These are phyloP conservation scores for Cacatua alba DNA, from an alignment of 2,113 vertebrate species.

Conservation along the genomic window DNA sequence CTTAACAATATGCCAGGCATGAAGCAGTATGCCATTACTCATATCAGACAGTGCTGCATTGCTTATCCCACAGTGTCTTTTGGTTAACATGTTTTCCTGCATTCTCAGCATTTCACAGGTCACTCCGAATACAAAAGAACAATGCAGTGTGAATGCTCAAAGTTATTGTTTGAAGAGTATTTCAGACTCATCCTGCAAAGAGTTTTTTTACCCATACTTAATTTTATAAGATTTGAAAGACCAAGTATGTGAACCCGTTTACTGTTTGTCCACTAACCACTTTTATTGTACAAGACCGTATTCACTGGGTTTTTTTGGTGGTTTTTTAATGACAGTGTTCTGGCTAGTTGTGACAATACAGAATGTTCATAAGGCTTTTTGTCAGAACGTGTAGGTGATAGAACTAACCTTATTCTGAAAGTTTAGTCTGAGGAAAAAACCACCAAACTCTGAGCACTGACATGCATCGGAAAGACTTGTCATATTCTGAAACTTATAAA, in stretches of 20 bases:
- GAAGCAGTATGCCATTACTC: not conserved
- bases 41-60: not conserved
- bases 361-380: not conserved
- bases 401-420: not conserved
- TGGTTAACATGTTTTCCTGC: not conserved
- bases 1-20: not conserved
- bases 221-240: not conserved
- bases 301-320: fast-evolving
- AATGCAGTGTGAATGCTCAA: not conserved
- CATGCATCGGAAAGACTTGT: not conserved
- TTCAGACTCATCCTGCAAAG: not conserved
- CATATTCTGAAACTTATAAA: not conserved
- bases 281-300: not conserved
- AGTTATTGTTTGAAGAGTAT: not conserved
- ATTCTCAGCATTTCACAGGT: not conserved
- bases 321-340: not conserved
- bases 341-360: not conserved
- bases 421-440: not conserved
- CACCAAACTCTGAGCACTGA: not conserved
- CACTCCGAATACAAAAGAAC: not conserved
- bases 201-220: not conserved
- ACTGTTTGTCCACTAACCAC: not conserved
- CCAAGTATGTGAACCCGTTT: not conserved
- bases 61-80: not conserved
- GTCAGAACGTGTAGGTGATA: not conserved